phyloP scores from a whole-genome alignment of 2,888 invertebrate species.

The Drosophila kambysellisi region DNA sequence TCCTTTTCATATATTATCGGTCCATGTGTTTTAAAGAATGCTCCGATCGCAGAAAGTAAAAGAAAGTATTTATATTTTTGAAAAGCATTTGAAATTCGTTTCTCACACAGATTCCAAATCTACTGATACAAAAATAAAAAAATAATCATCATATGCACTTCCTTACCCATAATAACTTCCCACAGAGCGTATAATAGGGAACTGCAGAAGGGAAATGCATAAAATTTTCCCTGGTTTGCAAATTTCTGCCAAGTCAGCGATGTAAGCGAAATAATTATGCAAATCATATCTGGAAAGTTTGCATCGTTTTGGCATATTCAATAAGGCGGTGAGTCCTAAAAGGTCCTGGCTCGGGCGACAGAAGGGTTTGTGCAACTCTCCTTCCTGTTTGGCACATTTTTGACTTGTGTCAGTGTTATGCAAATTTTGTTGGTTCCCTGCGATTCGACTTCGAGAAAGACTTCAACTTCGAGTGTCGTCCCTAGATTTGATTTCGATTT shows the following conservation, averaged over 20 bases:
- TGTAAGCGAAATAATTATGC: constrained; percentile 63
- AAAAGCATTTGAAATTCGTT: constrained; percentile 16
- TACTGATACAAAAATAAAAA: constrained; percentile 12
- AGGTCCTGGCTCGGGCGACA: constrained; percentile 3
- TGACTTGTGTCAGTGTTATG: constrained; percentile 80
- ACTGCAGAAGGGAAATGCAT: constrained; percentile 61
- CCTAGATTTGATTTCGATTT: constrained; percentile 63
- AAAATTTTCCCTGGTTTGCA: constrained; percentile 47
- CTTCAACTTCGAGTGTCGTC: constrained; percentile 8
- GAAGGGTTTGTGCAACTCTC: constrained; percentile 35
- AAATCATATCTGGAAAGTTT: constrained; percentile 40
- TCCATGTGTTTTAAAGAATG: background rate
- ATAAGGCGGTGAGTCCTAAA: constrained; percentile 49
- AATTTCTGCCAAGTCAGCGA: constrained; percentile 34
- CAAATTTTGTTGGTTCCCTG: constrained; percentile 55
- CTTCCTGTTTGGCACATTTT: constrained; percentile 46
- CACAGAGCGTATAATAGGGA: constrained; percentile 19
- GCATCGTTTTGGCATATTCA: constrained; percentile 71
- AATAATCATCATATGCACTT: constrained; percentile 1
- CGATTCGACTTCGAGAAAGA: constrained; percentile 22
- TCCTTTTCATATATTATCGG: background rate
- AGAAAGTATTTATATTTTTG: background rate
- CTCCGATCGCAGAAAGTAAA: background rate
- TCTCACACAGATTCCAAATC: constrained; percentile 73
- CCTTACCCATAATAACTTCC: background rate